These are phyloP conservation scores for Hylyphantes graminicola DNA, from an alignment of 1,140 invertebrate genomes.

Conservation along the genomic window DNA sequence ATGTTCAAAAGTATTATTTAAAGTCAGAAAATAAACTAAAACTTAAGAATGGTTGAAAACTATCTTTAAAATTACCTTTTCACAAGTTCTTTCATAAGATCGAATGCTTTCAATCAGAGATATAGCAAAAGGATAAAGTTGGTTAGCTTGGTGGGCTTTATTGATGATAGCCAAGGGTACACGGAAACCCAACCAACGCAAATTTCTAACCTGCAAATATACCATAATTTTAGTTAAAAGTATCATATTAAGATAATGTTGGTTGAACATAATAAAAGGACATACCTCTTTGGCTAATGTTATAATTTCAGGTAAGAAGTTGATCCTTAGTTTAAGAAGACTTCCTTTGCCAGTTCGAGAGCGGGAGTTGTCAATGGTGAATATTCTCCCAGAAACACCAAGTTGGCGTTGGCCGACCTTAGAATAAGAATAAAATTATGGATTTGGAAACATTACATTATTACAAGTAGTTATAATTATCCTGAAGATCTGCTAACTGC, in stretches of 20 bases:
- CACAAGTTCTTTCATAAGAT: constrained; percentile 94
- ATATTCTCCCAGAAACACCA: constrained; percentile 92
- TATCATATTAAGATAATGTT: background rate
- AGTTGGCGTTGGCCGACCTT: constrained; percentile 92
- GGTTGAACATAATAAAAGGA: background rate
- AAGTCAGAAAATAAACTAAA: too few species aligned
- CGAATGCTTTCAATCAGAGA: constrained; percentile 97
- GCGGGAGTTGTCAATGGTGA: constrained; percentile 84
- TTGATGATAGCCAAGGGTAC: constrained; percentile 98
- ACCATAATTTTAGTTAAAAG: background rate
- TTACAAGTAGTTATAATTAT: too few species aligned
- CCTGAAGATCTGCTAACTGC: too few species aligned
- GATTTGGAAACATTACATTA: too few species aligned
- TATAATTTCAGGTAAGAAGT: constrained; percentile 98
- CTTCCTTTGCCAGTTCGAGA: constrained; percentile 86
- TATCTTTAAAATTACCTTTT: constrained; percentile 80
- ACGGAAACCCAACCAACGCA: constrained; percentile 95
- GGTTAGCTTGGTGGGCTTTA: constrained; percentile 98
- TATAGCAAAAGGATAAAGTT: constrained; percentile 98
- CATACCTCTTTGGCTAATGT: constrained; percentile 93
- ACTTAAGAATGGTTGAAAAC: too few species aligned
- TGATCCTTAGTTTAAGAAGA: constrained; percentile 92
- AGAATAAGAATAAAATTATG: constrained; percentile 35
- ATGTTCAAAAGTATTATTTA: too few species aligned
- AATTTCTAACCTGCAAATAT: constrained; percentile 82